A percentile compares a stretch with the other conserved stretches of the same genome.
phyloP scores from a whole-genome alignment of 2,797 vertebrate genomes.

The Lindbergichthys nudifrons region DNA sequence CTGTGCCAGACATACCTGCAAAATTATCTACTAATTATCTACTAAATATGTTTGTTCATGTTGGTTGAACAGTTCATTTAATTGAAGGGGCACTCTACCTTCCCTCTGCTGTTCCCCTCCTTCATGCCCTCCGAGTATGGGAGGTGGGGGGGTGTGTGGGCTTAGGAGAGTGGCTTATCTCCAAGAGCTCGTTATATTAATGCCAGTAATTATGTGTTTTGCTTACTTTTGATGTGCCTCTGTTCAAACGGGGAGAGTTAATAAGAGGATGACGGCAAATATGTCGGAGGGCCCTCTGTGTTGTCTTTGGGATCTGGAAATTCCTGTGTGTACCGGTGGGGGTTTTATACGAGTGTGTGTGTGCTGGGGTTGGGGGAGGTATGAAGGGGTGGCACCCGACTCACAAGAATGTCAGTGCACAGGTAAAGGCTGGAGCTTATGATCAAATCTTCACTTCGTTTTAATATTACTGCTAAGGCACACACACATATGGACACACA shows the following conservation, averaged over 20 bases:
- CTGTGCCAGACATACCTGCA: conserved; percentile 88
- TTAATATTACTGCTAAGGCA: conserved; percentile 63
- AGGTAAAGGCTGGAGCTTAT: conserved; percentile 76
- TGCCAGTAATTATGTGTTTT: conserved; percentile 92
- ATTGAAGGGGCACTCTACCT: conserved; percentile 82
- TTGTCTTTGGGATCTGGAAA: conserved; percentile 79
- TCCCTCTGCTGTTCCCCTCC: conserved; percentile 65
- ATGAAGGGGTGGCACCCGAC: conserved; percentile 57
- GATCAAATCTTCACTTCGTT: conserved; percentile 75
- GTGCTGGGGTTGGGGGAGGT: conserved; percentile 18
- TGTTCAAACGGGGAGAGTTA: conserved; percentile 82
- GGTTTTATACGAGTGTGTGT: conserved; percentile 34
- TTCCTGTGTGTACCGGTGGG: conserved; percentile 63
- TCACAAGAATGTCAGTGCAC: conserved; percentile 73
- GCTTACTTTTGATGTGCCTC: conserved; percentile 85
- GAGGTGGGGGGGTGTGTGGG: conserved; percentile 57
- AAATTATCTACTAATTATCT: conserved; percentile 93
- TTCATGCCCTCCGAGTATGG: conserved; percentile 66
- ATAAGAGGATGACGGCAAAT: conserved; percentile 83
- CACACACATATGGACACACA: conserved; percentile 11
- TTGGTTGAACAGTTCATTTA: conserved; percentile 87
- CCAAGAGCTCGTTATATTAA: conserved; percentile 89
- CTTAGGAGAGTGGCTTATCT: conserved; percentile 87
- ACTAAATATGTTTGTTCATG: conserved; percentile 91
- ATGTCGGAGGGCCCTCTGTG: conserved; percentile 78